phyloP scores from a whole-genome alignment of 2,113 vertebrate species.

The Burhinus bistriatus region DNA sequence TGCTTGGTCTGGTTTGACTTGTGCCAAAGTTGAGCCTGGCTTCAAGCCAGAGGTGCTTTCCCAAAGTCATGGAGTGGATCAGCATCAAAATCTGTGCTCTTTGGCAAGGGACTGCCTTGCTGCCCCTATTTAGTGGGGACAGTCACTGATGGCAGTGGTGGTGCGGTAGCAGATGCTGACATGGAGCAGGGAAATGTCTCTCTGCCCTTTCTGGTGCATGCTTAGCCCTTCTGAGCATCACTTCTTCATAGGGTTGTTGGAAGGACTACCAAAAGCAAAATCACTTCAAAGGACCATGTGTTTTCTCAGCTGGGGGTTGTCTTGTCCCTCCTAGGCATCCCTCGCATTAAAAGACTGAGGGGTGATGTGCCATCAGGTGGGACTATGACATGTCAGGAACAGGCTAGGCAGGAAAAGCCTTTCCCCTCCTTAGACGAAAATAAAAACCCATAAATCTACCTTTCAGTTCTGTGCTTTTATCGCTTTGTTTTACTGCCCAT shows the following conservation, averaged over 20 bases:
- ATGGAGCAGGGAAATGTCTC: not conserved
- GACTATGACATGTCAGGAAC: not conserved
- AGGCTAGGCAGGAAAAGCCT: not conserved
- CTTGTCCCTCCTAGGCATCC: not conserved
- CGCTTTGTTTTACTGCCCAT: not conserved
- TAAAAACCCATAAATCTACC: not conserved
- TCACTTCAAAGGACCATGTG: no score
- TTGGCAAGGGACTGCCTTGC: not conserved
- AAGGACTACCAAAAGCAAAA: not conserved
- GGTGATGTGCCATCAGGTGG: not conserved
- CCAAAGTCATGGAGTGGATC: not conserved
- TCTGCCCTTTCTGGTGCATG: accelerated
- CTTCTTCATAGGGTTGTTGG: not conserved
- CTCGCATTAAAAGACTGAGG: not conserved
- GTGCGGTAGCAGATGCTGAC: not conserved
- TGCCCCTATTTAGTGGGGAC: not conserved
- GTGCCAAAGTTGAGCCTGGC: not conserved
- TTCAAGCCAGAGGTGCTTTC: not conserved
- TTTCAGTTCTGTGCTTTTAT: not conserved
- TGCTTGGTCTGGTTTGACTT: not conserved
- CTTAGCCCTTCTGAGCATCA: not conserved
- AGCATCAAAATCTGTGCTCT: not conserved
- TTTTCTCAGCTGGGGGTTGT: not conserved
- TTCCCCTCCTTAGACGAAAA: not conserved
- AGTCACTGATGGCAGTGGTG: accelerated